Percentiles rank a stretch among this genome's conserved stretches.
These are phyloP conservation scores for Drosophila prolongata DNA, from an alignment of 2,888 invertebrate species.

Conservation along the genomic window DNA sequence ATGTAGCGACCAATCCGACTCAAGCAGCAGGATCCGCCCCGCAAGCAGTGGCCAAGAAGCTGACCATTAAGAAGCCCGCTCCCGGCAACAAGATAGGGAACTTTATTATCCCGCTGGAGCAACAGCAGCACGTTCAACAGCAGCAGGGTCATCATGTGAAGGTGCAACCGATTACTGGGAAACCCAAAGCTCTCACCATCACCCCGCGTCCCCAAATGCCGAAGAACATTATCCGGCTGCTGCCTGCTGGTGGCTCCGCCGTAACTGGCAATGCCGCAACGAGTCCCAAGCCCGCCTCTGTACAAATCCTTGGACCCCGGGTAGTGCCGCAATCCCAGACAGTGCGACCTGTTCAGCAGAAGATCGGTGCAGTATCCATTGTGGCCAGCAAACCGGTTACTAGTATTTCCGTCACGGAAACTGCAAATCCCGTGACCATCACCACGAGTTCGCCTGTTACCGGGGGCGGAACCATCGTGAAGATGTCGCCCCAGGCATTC, in stretches of 20 bases:
- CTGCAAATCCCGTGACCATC: slow-evolving; percentile 31
- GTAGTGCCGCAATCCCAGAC: slow-evolving; percentile 65
- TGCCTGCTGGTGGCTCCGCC: slow-evolving; percentile 52
- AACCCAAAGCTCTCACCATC: slow-evolving; percentile 35
- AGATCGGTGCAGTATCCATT: slow-evolving; percentile 68
- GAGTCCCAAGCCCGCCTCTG: slow-evolving; percentile 28
- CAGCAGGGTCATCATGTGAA: slow-evolving; percentile 38
- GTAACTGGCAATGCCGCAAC: slow-evolving; percentile 1
- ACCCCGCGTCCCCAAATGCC: slow-evolving; percentile 58
- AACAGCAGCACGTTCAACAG: slow-evolving; percentile 37
- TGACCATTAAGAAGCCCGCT: slow-evolving; percentile 79
- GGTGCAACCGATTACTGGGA: slow-evolving; percentile 20
- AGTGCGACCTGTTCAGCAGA: slow-evolving; percentile 67
- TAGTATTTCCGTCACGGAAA: slow-evolving; percentile 6
- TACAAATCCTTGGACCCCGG: slow-evolving; percentile 73
- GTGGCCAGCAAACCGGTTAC: slow-evolving; percentile 50
- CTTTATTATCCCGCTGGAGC: slow-evolving; percentile 49
- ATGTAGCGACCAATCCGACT: slow-evolving; percentile 76
- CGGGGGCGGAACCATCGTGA: slow-evolving; percentile 74
- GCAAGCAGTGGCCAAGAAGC: slow-evolving; percentile 65
- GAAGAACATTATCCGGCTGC: slow-evolving; percentile 75
- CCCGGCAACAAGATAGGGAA: slow-evolving; percentile 40
- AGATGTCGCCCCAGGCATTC: slow-evolving; percentile 82
- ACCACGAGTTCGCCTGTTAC: slow-evolving; percentile 28
- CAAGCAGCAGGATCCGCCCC: slow-evolving; percentile 14